Conservation (phyloP, 2,113 vertebrate species). For the Tupaia chinensis region DNA sequence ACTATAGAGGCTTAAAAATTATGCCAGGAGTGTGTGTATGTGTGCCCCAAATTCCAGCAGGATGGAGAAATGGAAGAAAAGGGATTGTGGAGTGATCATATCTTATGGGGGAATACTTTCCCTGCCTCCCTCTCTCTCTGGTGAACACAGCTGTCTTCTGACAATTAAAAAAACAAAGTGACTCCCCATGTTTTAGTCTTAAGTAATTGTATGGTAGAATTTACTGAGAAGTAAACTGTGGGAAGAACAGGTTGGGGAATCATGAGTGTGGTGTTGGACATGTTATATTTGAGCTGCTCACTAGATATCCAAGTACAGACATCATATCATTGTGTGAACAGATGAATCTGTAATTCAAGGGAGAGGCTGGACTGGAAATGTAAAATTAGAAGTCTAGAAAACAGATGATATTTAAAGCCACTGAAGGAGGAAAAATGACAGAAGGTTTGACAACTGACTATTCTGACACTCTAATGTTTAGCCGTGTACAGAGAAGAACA, state of each 20-base stretch:
- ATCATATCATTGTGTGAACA: background rate
- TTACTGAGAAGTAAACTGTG: background rate
- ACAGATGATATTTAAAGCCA: background rate
- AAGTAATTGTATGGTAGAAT: background rate
- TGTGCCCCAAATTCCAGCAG: too few species aligned
- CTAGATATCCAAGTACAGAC: background rate
- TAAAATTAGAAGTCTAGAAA: background rate
- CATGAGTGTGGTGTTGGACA: background rate
- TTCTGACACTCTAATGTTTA: background rate
- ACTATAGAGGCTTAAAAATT: too few species aligned
- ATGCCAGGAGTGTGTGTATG: too few species aligned
- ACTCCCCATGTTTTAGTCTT: background rate
- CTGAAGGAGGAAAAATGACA: background rate
- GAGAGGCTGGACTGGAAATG: background rate
- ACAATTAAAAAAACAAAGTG: too few species aligned
- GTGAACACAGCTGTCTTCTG: too few species aligned
- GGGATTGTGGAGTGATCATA: too few species aligned
- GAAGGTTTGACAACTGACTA: background rate
- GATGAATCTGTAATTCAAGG: background rate
- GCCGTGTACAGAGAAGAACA: background rate
- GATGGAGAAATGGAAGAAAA: too few species aligned
- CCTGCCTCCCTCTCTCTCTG: too few species aligned
- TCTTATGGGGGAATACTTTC: too few species aligned
- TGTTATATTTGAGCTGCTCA: background rate
- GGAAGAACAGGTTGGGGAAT: background rate